Base-by-base conservation (phyloP, 2,797 vertebrate species). In the Gorsachius magnificus region DNA sequence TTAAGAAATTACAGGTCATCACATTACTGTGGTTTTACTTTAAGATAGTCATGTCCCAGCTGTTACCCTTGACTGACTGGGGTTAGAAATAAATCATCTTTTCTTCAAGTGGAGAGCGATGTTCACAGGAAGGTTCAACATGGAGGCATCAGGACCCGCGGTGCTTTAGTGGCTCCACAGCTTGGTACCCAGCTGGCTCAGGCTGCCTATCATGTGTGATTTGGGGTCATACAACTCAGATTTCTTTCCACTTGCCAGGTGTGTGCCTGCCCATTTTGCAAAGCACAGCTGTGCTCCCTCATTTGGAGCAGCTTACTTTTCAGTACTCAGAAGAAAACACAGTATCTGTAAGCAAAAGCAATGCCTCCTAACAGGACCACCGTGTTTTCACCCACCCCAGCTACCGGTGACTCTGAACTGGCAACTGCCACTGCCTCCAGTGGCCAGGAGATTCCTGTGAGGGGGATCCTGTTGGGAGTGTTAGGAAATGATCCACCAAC, bases 91-190 rank as follows among this genome's bases (percentile, higher is more conserved):
- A 19, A 13, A n/a, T 16, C 13, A 0, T 3, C 26, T 61, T 50
- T 45, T 7, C 48, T 75, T 29, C 74, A 58, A 63, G 21, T 21
- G 12, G 19, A 15, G 46, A 3, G 17, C 2, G 22, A 11, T 43
- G 22, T 41, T 50, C 56, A 57, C 50, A 41, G 38, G 48, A 72
- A 68, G 26, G 36, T 22, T 46, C 14, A 36, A 8, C 7, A 28
- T 0, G 1, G 48, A 29, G 29, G 48, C 56, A 43, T 21, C 58
- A 57, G n/a, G 20, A 7, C 22, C 25, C 2, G 1, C 2, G 1
- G 26, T 2, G 1, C 31, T 13, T 24, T 7, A 5, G 41, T 2
- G 29, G 25, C 48, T 45, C 28, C 36, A 3, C 0, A 6, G 28
- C 36, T 86, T 10, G 56, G 36, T 60, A 36, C 16, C 2, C 53